Evolutionary conservation across 2,888 invertebrate genomes (phyloP).

Genomic region (Sesamia inferens): DNA sequence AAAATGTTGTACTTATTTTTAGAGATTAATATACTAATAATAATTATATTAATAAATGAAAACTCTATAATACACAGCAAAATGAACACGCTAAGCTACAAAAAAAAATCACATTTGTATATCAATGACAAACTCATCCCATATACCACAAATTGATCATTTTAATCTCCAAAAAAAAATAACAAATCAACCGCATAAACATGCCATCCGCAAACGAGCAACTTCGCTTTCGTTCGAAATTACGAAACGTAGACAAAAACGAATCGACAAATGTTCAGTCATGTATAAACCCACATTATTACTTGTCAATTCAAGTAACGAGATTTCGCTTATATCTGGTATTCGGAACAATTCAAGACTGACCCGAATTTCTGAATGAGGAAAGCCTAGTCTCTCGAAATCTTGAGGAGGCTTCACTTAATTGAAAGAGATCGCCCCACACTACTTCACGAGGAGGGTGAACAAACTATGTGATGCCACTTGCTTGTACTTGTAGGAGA

Average conservation of each 20-base stretch:
- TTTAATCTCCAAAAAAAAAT: constrained; percentile 25
- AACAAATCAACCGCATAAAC: constrained; percentile 46
- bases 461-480: constrained; percentile 74
- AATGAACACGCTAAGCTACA: neutral
- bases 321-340: constrained; percentile 64
- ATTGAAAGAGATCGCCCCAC: constrained; percentile 86
- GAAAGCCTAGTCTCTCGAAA: constrained; percentile 67
- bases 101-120: neutral
- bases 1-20: no score
- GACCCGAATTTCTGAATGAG: constrained; percentile 72
- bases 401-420: constrained; percentile 80
- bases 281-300: constrained; percentile 64
- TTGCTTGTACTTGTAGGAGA: constrained; percentile 56
- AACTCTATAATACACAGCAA: no score
- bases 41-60: no score
- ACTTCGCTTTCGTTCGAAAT: constrained; percentile 39
- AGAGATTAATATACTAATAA: no score
- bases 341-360: constrained; percentile 70
- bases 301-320: constrained; percentile 67
- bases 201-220: constrained; percentile 48
- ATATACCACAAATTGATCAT: constrained; percentile 29
- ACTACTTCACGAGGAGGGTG: constrained; percentile 75
- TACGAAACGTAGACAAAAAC: constrained; percentile 59
- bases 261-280: constrained; percentile 55
- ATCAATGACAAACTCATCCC: neutral